Evolutionary conservation across 1,140 invertebrate genomes (phyloP).

Genomic region (Eurytemora carolleeae): DNA sequence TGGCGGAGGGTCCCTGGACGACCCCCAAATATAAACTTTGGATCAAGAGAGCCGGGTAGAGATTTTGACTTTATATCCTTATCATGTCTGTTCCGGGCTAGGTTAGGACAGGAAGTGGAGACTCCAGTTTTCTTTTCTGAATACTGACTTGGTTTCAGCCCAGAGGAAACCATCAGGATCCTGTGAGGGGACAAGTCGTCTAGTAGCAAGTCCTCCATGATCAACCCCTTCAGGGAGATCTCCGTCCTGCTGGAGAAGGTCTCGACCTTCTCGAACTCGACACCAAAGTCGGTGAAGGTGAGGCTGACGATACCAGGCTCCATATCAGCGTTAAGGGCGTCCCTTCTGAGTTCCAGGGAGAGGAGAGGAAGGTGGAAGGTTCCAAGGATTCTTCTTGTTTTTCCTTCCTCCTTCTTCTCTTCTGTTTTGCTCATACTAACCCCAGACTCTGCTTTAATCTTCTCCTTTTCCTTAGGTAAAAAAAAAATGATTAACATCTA

Average conservation of each 20-base stretch:
- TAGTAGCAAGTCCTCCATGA: slow-evolving; percentile 30
- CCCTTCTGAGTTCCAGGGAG: slow-evolving; percentile 25
- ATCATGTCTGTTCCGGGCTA: not conserved
- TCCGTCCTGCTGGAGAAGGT: slow-evolving; percentile 44
- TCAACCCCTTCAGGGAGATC: slow-evolving; percentile 25
- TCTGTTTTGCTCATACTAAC: too few relatives aligned
- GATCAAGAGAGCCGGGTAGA: not conserved
- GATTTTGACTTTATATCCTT: not conserved
- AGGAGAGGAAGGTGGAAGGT: slow-evolving; percentile 27
- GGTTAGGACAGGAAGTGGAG: slow-evolving; percentile 4
- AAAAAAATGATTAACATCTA: too few relatives aligned
- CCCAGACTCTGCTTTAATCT: too few relatives aligned
- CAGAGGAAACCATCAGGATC: slow-evolving; percentile 24
- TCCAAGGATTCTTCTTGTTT: slow-evolving; percentile 13
- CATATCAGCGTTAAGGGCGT: slow-evolving; percentile 22
- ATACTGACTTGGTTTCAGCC: slow-evolving; percentile 4
- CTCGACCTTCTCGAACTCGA: slow-evolving; percentile 45
- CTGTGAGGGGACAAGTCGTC: slow-evolving; percentile 24
- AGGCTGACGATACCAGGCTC: slow-evolving; percentile 41
- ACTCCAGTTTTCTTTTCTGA: not conserved
- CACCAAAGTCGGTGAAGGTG: slow-evolving; percentile 55
- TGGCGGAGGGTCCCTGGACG: not conserved
- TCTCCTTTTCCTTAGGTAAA: too few relatives aligned
- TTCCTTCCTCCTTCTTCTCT: slow-evolving; percentile 8
- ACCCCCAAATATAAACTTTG: not conserved